Percentiles rank a stretch among this genome's conserved stretches.
These are phyloP conservation scores for Zelostemma sp. DNA, from an alignment of 1,140 invertebrate species.

Conservation along the genomic window DNA sequence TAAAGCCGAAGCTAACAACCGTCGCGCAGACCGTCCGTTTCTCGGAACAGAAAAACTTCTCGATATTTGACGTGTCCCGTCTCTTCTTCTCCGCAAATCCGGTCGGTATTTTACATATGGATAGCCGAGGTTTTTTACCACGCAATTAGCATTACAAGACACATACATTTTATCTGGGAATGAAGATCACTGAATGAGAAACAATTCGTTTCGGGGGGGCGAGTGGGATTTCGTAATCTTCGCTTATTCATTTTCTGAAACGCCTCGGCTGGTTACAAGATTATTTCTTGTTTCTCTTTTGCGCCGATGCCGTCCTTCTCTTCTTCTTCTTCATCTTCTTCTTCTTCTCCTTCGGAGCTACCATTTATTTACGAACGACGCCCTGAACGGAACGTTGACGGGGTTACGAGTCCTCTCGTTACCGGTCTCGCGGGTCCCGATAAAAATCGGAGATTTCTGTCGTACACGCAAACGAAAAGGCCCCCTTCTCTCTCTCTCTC, in stretches of 20 bases:
- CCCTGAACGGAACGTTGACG: conserved; percentile 47
- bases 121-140: conserved; percentile 10
- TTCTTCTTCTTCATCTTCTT: conserved; percentile 21
- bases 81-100: conserved; percentile 18
- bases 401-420: conserved; percentile 52
- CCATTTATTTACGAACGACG: conserved; percentile 35
- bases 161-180: conserved; percentile 52
- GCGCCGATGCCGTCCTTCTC: conserved; percentile 12
- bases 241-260: conserved; percentile 6
- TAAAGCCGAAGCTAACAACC: conserved; percentile 58
- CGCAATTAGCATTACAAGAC: conserved; percentile 54
- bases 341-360: conserved; percentile 23
- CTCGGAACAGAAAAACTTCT: conserved; percentile 49
- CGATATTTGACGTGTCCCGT: conserved; percentile 16
- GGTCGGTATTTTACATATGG: conserved; percentile 11
- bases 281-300: conserved; percentile 11
- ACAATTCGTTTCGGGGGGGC: conserved; percentile 13
- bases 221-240: not conserved
- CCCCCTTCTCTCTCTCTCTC: too few relatives aligned
- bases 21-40: conserved; percentile 38
- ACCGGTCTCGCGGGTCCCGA: conserved; percentile 44
- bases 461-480: conserved; percentile 52
- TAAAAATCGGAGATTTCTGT: conserved; percentile 61
- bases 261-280: conserved; percentile 1
- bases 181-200: conserved; percentile 5